Evolutionary conservation across 2,888 invertebrate genomes (phyloP).

Genomic region (Iselma pallidipennis): DNA sequence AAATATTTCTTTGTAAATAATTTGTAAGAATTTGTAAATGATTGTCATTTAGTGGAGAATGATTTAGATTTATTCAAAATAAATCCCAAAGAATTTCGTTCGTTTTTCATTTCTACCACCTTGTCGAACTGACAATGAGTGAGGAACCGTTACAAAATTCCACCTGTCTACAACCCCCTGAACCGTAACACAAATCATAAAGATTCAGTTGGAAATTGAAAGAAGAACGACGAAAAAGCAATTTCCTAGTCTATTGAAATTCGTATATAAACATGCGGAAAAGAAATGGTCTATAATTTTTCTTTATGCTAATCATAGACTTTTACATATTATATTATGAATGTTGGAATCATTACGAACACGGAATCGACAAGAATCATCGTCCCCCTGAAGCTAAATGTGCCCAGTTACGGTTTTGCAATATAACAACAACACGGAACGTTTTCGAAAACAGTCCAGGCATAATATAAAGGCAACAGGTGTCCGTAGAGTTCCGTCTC

Average conservation of each 20-base stretch:
- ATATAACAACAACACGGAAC: conserved; percentile 6
- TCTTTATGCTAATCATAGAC: too few species aligned
- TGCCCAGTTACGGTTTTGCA: not conserved
- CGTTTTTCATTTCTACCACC: not conserved
- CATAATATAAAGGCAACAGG: conserved; percentile 29
- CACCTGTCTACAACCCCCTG: not conserved
- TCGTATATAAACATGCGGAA: too few species aligned
- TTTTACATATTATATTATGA: too few species aligned
- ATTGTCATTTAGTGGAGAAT: conserved; percentile 15
- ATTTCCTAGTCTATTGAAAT: too few species aligned
- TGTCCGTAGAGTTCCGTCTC: conserved; percentile 35
- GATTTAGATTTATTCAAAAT: conserved; percentile 14
- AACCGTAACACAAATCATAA: not conserved
- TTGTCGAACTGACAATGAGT: too few species aligned
- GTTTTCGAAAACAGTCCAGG: not conserved
- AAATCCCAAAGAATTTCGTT: conserved; percentile 12
- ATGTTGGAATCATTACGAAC: too few species aligned
- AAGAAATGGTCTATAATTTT: too few species aligned
- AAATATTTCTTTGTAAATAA: conserved; percentile 45
- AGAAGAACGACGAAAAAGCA: too few species aligned
- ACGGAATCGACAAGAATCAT: too few species aligned
- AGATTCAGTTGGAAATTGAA: too few species aligned
- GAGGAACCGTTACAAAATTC: not conserved
- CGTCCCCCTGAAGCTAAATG: too few species aligned
- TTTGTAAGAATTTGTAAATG: conserved; percentile 46